A percentile compares a stretch with the other conserved stretches of the same genome.
Evolutionary conservation across 2,888 invertebrate genomes (phyloP).

Genomic region (Hartigia nigra): DNA sequence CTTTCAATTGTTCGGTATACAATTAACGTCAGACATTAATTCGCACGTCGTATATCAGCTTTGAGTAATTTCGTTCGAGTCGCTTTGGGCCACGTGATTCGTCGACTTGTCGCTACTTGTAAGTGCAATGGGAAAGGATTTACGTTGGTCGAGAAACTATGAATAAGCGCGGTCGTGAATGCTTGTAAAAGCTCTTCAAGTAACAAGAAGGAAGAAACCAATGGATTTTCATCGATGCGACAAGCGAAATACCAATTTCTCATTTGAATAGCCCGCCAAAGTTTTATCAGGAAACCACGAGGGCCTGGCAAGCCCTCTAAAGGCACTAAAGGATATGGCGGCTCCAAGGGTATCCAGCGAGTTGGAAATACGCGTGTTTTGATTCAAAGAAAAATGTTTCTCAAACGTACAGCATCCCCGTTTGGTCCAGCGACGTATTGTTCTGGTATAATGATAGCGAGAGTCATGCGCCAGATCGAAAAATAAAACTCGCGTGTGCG

Average conservation of each 20-base stretch:
- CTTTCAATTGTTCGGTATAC: constrained; percentile 19
- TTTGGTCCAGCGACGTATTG: constrained; percentile 10
- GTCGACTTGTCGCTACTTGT: not conserved
- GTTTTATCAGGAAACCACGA: not conserved
- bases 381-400: constrained; percentile 39
- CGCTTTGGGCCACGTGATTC: not conserved
- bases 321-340: not conserved
- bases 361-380: constrained; percentile 7
- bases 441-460: not conserved
- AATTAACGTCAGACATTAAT: constrained; percentile 34
- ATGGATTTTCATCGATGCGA: not conserved
- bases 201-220: not conserved
- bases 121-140: not conserved
- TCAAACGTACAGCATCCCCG: constrained; percentile 28
- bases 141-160: not conserved
- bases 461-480: not conserved
- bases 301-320: not conserved
- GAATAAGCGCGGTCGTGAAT: not conserved
- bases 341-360: not conserved
- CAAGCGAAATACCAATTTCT: not conserved
- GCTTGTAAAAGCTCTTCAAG: not conserved
- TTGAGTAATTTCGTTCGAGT: constrained; percentile 27
- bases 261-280: not conserved
- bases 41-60: constrained; percentile 33
- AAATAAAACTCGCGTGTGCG: not conserved